phyloP scores from a whole-genome alignment of 1,140 invertebrate genomes.

The Nasonia longicornis region DNA sequence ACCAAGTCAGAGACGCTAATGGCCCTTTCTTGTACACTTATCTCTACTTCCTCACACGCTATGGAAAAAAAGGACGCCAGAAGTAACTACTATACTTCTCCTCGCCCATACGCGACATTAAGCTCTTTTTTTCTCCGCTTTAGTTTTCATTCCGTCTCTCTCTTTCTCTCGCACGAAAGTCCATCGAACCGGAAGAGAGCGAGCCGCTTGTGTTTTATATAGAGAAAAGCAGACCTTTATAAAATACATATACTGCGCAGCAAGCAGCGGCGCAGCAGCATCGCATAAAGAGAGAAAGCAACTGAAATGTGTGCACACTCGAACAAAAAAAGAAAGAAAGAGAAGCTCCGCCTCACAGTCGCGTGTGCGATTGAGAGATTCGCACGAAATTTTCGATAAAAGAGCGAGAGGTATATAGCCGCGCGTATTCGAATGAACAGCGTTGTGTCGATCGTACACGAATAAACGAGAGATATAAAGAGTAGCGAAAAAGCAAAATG shows the following conservation, averaged over 20 bases:
- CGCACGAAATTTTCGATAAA: background rate
- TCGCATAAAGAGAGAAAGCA: background rate
- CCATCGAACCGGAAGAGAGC: conserved; percentile 15
- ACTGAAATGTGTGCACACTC: background rate
- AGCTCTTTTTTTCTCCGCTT: conserved; percentile 35
- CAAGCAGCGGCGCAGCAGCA: background rate
- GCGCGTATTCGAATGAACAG: background rate
- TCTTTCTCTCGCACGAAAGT: conserved; percentile 3
- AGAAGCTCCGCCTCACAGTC: conserved; percentile 13
- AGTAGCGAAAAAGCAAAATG: background rate
- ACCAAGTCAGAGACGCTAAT: conserved; percentile 50
- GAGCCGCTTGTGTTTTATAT: background rate
- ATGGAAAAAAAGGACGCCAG: background rate
- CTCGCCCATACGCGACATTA: conserved; percentile 19
- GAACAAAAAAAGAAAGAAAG: conserved; percentile 19
- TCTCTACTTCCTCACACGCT: background rate
- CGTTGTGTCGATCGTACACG: background rate
- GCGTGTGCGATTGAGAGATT: background rate
- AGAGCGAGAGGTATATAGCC: background rate
- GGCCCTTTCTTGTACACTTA: background rate
- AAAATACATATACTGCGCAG: background rate
- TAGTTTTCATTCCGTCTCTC: background rate
- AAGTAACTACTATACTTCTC: conserved; percentile 6
- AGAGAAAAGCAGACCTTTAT: background rate
- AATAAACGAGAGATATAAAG: background rate